Base-by-base conservation (phyloP, 2,797 vertebrate species). In the Rhinophrynus dorsalis region DNA sequence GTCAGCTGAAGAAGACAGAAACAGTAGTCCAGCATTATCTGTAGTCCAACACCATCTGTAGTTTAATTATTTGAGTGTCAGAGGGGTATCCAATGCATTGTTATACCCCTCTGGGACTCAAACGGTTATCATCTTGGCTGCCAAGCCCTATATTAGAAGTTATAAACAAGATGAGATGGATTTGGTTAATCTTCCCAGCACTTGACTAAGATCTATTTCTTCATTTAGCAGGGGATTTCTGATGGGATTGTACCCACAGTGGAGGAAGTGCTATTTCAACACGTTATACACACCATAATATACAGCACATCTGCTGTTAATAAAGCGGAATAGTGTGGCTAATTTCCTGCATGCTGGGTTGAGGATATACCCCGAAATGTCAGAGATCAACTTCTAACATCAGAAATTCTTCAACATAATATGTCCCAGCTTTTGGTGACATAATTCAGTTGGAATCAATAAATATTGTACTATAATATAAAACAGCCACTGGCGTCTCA, bases 321-420 rank as follows among this genome's bases (percentile, higher is more conserved):
- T 73, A 73, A 73, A 59, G 17, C 15, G 10, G 55, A 58, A 59
- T 51, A 59, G 62, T 59, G 55, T 35, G 62, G 69, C 44, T 73
- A 73, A 73, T 73, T 73, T 58, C 55, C 69, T 66, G 62, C 62
- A 52, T 35, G 62, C 57, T 54, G 62, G 62, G 69, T 55, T 60
- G 35, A 73, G 29, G 50, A 55, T 50, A 73, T 52, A 52, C 61
- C 56, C 35, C 18, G 33, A 52, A 51, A 73, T 52, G 61, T 73
- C 69, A 73, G 60, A 66, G 62, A 66, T 73, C 69, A 73, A 66
- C 69, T 60, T 56, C 56, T 73, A 66, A 66, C 69, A 73, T 73
- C 54, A 40, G 69, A 73, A 73, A 73, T 66, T 66, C 69, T 73
- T 73, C 62, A 15, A 51, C 61, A 65, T 73, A 73, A 73, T 66